A percentile compares a stretch with the other conserved stretches of the same genome.
phyloP scores from a whole-genome alignment of 2,113 vertebrate genomes.

The Lampris incognitus region DNA sequence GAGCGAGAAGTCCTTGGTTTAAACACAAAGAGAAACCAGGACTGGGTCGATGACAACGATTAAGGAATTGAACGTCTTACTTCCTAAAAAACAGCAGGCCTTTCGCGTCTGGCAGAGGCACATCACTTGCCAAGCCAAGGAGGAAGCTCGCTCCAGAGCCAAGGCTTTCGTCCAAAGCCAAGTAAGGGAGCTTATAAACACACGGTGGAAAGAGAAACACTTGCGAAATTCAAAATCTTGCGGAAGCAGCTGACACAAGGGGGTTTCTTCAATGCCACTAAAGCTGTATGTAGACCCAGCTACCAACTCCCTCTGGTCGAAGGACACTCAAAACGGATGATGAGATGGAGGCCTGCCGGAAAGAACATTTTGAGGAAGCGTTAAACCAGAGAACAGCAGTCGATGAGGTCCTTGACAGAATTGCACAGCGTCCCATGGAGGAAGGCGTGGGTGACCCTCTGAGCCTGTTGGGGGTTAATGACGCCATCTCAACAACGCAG shows the following conservation, averaged over 20 bases:
- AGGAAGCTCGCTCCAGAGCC: no score
- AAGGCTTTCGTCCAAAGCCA: no score
- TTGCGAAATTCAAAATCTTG: neutral
- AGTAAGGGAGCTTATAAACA: no score
- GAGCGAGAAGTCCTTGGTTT: neutral
- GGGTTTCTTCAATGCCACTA: neutral
- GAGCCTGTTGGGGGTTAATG: neutral
- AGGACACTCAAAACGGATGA: constrained; percentile 14
- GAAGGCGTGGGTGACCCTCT: neutral
- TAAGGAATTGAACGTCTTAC: neutral
- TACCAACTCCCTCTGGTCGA: constrained; percentile 2
- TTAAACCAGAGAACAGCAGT: neutral
- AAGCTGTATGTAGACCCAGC: neutral
- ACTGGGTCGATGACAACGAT: neutral
- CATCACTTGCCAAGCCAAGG: no score
- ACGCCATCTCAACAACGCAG: neutral
- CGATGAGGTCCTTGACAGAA: neutral
- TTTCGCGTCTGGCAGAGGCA: neutral
- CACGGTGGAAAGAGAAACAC: no score
- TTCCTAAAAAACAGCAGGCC: neutral
- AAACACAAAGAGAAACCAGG: neutral
- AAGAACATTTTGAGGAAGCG: neutral
- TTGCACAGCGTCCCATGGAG: no score
- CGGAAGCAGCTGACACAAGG: neutral
- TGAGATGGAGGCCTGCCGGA: neutral